phyloP scores from a whole-genome alignment of 2,797 vertebrate species.

The Schizothorax lantsangensis region DNA sequence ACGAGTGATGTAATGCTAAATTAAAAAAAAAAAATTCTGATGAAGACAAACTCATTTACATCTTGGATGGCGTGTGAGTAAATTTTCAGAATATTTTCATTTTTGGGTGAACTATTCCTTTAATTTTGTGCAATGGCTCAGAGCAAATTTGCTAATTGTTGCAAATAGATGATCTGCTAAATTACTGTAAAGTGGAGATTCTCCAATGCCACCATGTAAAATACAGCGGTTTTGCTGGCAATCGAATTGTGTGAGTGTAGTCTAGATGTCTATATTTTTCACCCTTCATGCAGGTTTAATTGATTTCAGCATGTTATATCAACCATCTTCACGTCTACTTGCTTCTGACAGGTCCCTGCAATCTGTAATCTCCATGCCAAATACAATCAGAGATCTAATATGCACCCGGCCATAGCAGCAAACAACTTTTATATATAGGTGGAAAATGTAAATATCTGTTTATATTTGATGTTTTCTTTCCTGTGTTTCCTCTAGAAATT shows the following conservation, averaged over 20 bases:
- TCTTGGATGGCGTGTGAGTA: background rate
- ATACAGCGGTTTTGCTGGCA: background rate
- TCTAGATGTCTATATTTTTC: conserved; percentile 7
- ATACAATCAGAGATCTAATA: conserved; percentile 29
- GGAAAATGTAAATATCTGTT: background rate
- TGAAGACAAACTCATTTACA: background rate
- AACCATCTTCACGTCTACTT: conserved; percentile 40
- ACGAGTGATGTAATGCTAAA: background rate
- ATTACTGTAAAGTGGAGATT: background rate
- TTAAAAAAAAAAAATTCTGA: background rate
- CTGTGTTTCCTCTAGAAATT: background rate
- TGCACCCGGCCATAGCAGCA: conserved; percentile 2
- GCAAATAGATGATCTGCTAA: background rate
- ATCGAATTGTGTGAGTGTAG: background rate
- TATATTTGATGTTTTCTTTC: background rate
- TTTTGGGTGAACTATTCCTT: background rate
- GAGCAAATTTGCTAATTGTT: background rate
- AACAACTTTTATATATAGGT: background rate
- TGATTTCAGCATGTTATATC: conserved; percentile 42
- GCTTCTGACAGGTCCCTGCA: background rate
- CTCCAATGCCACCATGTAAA: background rate
- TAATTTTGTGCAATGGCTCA: background rate
- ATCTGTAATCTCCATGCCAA: conserved; percentile 3
- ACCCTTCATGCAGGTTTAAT: conserved; percentile 21
- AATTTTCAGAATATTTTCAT: background rate